Conservation (phyloP, 2,113 vertebrate species). For the Aleadryas rufinucha region DNA sequence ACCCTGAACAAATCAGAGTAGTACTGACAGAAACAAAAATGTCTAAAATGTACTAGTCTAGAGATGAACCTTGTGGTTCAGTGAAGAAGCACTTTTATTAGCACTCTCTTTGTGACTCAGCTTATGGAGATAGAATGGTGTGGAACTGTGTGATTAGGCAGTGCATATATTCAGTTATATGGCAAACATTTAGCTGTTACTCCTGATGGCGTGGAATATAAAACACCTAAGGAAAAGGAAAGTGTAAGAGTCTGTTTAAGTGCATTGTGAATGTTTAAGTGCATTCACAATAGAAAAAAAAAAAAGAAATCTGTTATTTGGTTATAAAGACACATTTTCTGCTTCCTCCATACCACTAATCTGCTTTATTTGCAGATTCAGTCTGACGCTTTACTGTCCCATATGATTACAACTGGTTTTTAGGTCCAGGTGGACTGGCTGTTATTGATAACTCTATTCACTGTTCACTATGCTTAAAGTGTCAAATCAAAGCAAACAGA, state of each 20-base stretch:
- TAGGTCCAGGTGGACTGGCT: not conserved
- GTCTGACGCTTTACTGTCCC: not conserved
- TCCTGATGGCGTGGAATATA: not conserved
- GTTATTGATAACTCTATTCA: not conserved
- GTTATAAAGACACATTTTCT: not conserved
- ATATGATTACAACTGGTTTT: not conserved
- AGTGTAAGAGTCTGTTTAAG: not conserved
- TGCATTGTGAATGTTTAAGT: not conserved
- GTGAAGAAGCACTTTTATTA: not conserved
- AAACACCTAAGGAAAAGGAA: not conserved
- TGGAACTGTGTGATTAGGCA: not conserved
- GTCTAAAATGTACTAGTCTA: not conserved
- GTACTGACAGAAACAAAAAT: not conserved
- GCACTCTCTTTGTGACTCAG: not conserved
- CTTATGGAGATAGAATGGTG: not conserved
- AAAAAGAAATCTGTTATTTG: too few relatives aligned
- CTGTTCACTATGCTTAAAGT: not conserved
- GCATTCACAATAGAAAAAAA: not conserved
- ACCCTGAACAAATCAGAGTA: not conserved
- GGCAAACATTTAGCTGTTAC: not conserved
- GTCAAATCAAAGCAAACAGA: not conserved
- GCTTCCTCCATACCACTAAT: not conserved
- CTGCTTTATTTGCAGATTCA: not conserved
- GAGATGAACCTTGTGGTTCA: not conserved
- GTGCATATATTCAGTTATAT: not conserved